phyloP scores from a whole-genome alignment of 2,113 vertebrate species.

The Forbesichthys papilliferus region DNA sequence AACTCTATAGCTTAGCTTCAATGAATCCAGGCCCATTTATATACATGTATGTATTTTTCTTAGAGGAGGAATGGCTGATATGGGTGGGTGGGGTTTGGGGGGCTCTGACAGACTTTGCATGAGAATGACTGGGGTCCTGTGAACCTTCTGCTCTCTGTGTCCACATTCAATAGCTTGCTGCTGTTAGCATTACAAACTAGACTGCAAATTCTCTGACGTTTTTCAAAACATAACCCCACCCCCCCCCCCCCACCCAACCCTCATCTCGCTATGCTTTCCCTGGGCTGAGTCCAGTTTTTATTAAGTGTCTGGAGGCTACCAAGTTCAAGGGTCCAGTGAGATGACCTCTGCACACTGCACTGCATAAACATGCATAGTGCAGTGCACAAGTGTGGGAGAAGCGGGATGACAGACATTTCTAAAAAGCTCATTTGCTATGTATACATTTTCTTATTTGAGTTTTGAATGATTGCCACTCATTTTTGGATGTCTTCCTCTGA shows the following conservation, averaged over 20 bases:
- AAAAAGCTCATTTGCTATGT: too few species aligned
- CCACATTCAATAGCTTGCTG: slow-evolving; percentile 69
- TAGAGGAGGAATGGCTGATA: slow-evolving; percentile 19
- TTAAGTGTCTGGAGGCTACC: slow-evolving; percentile 38
- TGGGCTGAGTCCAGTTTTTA: slow-evolving; percentile 37
- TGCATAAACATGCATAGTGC: slow-evolving; percentile 18
- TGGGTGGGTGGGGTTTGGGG: background rate
- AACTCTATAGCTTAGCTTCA: slow-evolving; percentile 8
- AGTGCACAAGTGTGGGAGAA: background rate
- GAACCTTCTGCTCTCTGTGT: slow-evolving; percentile 78
- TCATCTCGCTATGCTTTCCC: slow-evolving; percentile 22
- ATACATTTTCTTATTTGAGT: too few species aligned
- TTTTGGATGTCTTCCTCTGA: too few species aligned
- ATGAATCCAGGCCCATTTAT: slow-evolving; percentile 42
- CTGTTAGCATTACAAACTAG: slow-evolving; percentile 79
- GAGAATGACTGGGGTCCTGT: slow-evolving; percentile 78
- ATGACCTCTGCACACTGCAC: background rate
- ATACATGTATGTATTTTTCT: slow-evolving; percentile 58
- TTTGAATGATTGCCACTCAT: too few species aligned
- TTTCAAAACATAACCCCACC: slow-evolving; percentile 15
- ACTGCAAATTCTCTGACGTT: slow-evolving; percentile 68
- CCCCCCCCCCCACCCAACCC: background rate
- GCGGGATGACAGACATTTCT: background rate
- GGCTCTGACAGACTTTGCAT: slow-evolving; percentile 71
- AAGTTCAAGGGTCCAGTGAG: slow-evolving; percentile 55